Base-by-base conservation (phyloP, 1,140 invertebrate genomes). In the Formica selysi region DNA sequence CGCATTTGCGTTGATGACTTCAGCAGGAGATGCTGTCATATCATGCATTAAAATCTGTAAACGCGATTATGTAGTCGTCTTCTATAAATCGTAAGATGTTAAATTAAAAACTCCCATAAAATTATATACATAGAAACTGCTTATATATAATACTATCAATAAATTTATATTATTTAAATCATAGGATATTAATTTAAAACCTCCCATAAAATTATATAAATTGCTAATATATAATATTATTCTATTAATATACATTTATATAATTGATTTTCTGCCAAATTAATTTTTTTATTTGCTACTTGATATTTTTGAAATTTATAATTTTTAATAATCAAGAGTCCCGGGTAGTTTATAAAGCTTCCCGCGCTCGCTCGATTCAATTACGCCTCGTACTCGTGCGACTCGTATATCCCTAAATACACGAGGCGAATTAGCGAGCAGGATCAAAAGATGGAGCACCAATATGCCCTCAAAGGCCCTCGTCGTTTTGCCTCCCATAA, bases 361-460 rank as follows among this genome's bases (percentile, higher is more conserved):
- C 6, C 54, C 26, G 26, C 38, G 54, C 68, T 73, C 10, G 64
- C 22, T 38, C 78, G 64, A 80, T 81, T 74, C 79, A 83, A 86
- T 79, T 80, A 67, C 32, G 51, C 36, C 64, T 65, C 32, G 29
- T 29, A 41, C 83, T 65, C 61, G 32, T 71, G 36, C 51, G 26
- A 44, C 65, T 73, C 51, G 68, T 32, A 83, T 26, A 44, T 59
- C 78, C 78, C 78, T 70, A 80, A 80, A 80, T 80, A 80, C 54
- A 80, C 78, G 79, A 26, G 48, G 79, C 79, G 79, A 83, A 86
- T 85, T 76, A 85, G 73, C 36, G 22, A 70, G 67, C 71, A 36
- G 54, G 79, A 86, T 84, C 61, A 87, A 80, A 87, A 65, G 84
- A 38, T 70, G 48, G 51, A 85, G 51, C 65, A 22, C 19, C 80